Evolutionary conservation across 1,140 invertebrate species (phyloP).

Genomic region (Nephotettix cincticeps): DNA sequence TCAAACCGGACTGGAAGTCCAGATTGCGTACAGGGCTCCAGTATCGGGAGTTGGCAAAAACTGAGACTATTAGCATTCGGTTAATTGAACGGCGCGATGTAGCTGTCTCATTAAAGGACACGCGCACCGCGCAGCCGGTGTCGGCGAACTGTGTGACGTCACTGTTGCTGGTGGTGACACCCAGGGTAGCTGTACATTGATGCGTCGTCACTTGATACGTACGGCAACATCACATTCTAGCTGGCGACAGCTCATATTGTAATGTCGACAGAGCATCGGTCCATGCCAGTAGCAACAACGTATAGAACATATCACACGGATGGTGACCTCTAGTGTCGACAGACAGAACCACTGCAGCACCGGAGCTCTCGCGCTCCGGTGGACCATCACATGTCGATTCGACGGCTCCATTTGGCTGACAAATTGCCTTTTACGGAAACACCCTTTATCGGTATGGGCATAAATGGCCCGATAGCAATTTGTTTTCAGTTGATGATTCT

Average conservation of each 20-base stretch:
- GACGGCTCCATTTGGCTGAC: neutral
- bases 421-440: slow-evolving; percentile 14
- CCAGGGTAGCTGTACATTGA: too few species aligned
- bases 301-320: too few species aligned
- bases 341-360: neutral
- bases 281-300: too few species aligned
- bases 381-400: slow-evolving; percentile 15
- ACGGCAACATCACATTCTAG: too few species aligned
- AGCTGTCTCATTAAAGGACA: neutral
- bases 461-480: neutral
- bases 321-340: neutral
- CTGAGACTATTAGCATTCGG: slow-evolving; percentile 13
- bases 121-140: neutral
- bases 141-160: too few species aligned
- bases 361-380: neutral
- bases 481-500: neutral
- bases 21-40: neutral
- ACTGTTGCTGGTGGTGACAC: too few species aligned
- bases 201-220: too few species aligned
- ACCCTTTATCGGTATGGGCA: neutral
- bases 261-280: too few species aligned
- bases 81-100: slow-evolving; percentile 15
- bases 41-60: neutral
- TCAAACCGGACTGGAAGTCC: neutral
- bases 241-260: too few species aligned